These are phyloP conservation scores for Flabesymbios commensalis DNA, from an alignment of 2,888 invertebrate species.

Conservation along the genomic window DNA sequence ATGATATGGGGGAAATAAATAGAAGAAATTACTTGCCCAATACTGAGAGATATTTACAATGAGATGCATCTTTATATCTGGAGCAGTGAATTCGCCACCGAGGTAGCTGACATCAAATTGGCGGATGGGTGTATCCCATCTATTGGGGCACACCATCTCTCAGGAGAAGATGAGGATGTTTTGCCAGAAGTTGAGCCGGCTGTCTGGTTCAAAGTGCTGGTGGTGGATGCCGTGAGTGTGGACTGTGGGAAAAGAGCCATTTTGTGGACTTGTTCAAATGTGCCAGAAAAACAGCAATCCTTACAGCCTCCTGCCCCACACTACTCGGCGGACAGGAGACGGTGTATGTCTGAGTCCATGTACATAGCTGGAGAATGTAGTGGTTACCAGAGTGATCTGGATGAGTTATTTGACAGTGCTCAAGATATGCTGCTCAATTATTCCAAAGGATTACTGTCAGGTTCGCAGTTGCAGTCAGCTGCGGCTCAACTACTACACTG, in stretches of 20 bases:
- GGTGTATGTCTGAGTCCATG: slow-evolving; percentile 23
- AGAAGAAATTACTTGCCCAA: too few relatives aligned
- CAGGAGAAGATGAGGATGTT: slow-evolving; percentile 1
- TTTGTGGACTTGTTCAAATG: slow-evolving; percentile 33
- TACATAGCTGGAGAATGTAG: slow-evolving; percentile 39
- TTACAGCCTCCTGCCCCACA: background rate
- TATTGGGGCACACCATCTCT: slow-evolving; percentile 4
- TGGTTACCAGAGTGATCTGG: slow-evolving; percentile 45
- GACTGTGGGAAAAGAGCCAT: slow-evolving; percentile 44
- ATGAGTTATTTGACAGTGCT: slow-evolving; percentile 41
- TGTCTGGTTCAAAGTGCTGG: slow-evolving; percentile 51
- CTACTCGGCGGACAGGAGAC: background rate
- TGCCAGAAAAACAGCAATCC: background rate
- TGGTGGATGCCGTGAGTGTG: slow-evolving; percentile 46
- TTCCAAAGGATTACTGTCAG: slow-evolving; percentile 9
- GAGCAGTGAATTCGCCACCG: slow-evolving; percentile 6
- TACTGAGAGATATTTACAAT: too few relatives aligned
- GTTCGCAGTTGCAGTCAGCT: slow-evolving; percentile 22
- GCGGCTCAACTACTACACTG: slow-evolving; percentile 46
- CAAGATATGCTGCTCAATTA: slow-evolving; percentile 15
- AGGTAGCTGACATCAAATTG: slow-evolving; percentile 22
- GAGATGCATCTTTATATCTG: slow-evolving; percentile 14
- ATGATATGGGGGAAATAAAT: too few relatives aligned
- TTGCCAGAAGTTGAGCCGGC: slow-evolving; percentile 42
- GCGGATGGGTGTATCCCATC: slow-evolving; percentile 24